Base-by-base conservation (phyloP, 2,797 vertebrate species). In the Mormyrops attenuatus region DNA sequence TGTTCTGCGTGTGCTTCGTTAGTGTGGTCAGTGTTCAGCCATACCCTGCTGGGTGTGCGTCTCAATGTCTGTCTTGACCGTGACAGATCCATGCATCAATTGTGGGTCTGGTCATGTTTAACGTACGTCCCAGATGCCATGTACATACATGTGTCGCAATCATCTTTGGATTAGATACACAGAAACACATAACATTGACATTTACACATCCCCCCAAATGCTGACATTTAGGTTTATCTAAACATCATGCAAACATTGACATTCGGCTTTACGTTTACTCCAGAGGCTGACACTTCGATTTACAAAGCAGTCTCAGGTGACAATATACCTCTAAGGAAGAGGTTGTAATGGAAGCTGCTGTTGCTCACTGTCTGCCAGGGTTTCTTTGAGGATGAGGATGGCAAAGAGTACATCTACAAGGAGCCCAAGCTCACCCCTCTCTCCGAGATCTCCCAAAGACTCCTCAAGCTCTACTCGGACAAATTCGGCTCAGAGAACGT, bases 391-490 rank as follows among this genome's bases (percentile, higher is more conserved):
- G 98, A 99, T 93, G 98, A 99, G 94, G 98, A 99, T 69, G 98
- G 98, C 82, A 99, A 99, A 60, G 98, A 99, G 91, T 99, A 99
- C 91, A 99, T 99, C 92, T 99, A 99, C 94, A 99, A 99, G 94
- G 98, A 99, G 89, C 98, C 98, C 84, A 99, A 99, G 92, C 97
- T 99, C 92, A 99, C 98, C 0, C 97, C 98, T 34, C 96, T 99
- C 82, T 98, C 98, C 0, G 98, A 99, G 95, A 96, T 99, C 89
- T 99, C 98, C 17, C 98, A 99, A 93, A 96, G 98, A 91, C 97
- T 99, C 30, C 97, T 99, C 0, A 99, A 99, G 90, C 96, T 99
- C 50, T 99, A 99, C 92, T 98, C 97, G 0, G 98, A 99, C 93
- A 99, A 99, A 95, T 99, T 99, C 94, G 98, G 98, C 91, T 95